Conservation (phyloP, 2,113 vertebrate species). For the Bungarus multicinctus region DNA sequence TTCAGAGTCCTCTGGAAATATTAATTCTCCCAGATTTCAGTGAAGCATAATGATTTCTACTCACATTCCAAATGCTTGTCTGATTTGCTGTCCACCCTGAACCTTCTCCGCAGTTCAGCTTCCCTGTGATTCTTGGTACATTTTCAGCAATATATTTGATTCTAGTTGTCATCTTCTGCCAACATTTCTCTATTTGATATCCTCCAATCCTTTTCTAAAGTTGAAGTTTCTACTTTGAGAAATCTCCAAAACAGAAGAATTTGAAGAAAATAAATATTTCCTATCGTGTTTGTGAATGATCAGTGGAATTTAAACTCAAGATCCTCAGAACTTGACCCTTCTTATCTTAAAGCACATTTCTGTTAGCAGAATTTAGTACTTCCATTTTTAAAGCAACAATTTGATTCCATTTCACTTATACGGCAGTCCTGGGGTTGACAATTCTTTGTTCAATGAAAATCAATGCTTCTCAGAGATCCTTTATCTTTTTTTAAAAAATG, state of each 20-base stretch:
- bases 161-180: neutral
- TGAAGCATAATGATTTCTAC: conserved; percentile 4
- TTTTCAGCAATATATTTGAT: neutral
- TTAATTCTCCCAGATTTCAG: neutral
- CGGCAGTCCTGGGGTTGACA: neutral
- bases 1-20: conserved; percentile 9
- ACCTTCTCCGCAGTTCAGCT: neutral
- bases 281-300: neutral
- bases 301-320: neutral
- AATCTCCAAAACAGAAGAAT: neutral
- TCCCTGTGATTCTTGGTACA: neutral
- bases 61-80: neutral
- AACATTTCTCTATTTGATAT: neutral
- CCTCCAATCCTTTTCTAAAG: neutral
- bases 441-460: neutral
- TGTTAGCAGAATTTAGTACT: neutral
- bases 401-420: neutral
- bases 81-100: conserved; percentile 1
- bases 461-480: neutral
- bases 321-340: no score
- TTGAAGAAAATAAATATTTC: neutral
- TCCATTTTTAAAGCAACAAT: neutral
- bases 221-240: neutral
- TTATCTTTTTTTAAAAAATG: neutral
- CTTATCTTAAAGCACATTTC: neutral